These are phyloP conservation scores for Dicyrtoma fusca DNA, from an alignment of 2,888 invertebrate genomes.

Conservation along the genomic window DNA sequence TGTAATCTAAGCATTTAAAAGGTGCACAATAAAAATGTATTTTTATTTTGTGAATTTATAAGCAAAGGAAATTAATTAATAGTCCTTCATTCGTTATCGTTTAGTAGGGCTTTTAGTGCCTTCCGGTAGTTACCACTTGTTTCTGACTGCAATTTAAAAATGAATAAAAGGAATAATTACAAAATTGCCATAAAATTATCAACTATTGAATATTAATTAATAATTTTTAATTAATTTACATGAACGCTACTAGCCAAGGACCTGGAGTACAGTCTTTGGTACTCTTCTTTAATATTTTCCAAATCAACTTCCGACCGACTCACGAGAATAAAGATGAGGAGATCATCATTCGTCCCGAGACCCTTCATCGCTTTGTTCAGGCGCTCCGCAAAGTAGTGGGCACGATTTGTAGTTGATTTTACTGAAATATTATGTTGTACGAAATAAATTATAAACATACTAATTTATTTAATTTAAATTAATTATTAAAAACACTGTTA, in stretches of 20 bases:
- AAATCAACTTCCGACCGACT: constrained; percentile 83
- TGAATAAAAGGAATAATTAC: no score
- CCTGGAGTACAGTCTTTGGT: constrained; percentile 74
- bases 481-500: no score
- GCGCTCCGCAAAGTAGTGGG: constrained; percentile 82
- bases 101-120: no score
- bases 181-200: no score
- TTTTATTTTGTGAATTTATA: no score
- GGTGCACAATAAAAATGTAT: no score
- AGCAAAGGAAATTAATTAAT: no score
- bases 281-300: constrained; percentile 80
- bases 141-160: constrained; percentile 67
- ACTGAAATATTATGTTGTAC: constrained; percentile 62
- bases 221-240: constrained; percentile 65
- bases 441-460: no score
- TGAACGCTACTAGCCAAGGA: constrained; percentile 69
- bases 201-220: no score
- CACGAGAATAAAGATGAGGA: constrained; percentile 81
- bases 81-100: no score
- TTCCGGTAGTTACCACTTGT: constrained; percentile 92
- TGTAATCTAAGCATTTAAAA: no score
- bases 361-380: constrained; percentile 88
- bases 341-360: constrained; percentile 82
- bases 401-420: constrained; percentile 76
- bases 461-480: neutral